phyloP scores from a whole-genome alignment of 2,113 vertebrate species.

The Bubo bubo region DNA sequence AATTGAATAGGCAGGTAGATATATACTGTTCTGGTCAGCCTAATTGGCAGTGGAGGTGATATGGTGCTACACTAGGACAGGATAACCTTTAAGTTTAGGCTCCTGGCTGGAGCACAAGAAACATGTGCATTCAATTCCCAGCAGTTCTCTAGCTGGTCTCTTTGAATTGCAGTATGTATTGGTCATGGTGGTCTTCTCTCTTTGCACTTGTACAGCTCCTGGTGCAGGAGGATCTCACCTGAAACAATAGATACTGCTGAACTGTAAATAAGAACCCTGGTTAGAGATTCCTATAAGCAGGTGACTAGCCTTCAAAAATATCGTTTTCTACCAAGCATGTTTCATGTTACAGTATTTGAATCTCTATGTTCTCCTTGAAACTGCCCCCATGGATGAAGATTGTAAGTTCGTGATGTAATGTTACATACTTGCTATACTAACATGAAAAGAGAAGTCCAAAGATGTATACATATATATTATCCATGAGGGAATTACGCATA shows the following conservation, averaged over 20 bases:
- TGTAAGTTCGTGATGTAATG: background rate
- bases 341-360: background rate
- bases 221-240: background rate
- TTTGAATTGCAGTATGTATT: background rate
- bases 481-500: background rate
- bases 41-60: conserved; percentile 22
- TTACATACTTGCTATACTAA: background rate
- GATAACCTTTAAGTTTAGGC: conserved; percentile 25
- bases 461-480: background rate
- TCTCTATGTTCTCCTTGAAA: background rate
- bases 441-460: background rate
- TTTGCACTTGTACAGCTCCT: background rate
- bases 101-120: background rate
- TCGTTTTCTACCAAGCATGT: background rate
- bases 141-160: background rate
- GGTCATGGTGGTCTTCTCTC: background rate
- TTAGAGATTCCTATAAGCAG: background rate
- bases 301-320: background rate
- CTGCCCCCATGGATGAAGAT: background rate
- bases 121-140: background rate
- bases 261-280: background rate
- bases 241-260: background rate
- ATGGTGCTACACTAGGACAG: background rate
- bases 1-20: conserved; percentile 20
- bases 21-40: conserved; percentile 11